Evolutionary conservation across 2,888 invertebrate genomes (phyloP), one percentile per base, ranked within the genome.

Genomic region (Patella caerulea): DNA sequence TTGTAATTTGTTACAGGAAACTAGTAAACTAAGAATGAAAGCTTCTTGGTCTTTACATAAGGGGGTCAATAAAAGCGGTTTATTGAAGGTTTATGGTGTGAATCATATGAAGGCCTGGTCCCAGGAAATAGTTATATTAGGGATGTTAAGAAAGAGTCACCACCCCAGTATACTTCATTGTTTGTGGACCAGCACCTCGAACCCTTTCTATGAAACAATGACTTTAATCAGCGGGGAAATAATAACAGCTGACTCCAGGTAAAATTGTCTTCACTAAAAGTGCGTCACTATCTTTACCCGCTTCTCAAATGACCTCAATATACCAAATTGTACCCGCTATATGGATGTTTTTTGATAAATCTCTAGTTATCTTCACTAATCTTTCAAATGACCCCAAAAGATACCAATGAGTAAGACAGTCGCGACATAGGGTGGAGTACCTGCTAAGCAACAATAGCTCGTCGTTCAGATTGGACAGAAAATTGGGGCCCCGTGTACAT

Each of bases 141-240:
- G 89, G 4, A 85, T 89, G 86, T 79, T 89, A 76, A 82, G 88
- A 72, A 85, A 85, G 76, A 80, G 82, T 12, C 87, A 86, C 52
- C 87, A 86, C 76, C 85, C 88, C 12, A 88, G 87, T 73, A 84
- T 89, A 7, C 82, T 89, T 59, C 87, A 88, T 79, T 89, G 89
- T 80, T 84, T 88, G 59, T 89, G 89, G 89, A 89, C 89, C 2
- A 86, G 86, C 80, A 88, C 86, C 78, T 84, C 83, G 15, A 89
- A 89, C 78, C 88, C 88, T 3, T 89, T 88, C 81, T 86, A 86
- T 72, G 89, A 89, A 77, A 86, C 88, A 17, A 88, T 89, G 88
- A 88, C 88, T 4, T 80, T 88, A 45, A 86, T 89, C 72, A 88
- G 87, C 69, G 88, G 88, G 65, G 86, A 89, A 75, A 86, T 88